Conservation (phyloP, 1,140 invertebrate genomes). For the Aphelenchoides avenae region DNA sequence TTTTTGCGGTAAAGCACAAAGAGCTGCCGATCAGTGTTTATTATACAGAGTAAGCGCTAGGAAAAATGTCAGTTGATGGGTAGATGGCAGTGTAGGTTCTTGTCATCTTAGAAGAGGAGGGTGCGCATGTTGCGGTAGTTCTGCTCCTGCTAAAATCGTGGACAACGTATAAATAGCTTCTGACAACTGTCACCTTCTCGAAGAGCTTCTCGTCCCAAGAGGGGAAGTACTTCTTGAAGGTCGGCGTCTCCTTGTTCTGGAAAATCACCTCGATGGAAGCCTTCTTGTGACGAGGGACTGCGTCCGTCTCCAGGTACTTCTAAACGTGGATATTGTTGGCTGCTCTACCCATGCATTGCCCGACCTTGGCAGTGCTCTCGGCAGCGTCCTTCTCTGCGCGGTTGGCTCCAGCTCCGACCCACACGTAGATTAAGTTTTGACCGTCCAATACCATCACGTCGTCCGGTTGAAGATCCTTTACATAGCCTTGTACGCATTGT, state of each 20-base stretch:
- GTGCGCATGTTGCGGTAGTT: too few species aligned
- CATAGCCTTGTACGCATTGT: background rate
- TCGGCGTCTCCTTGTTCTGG: conserved; percentile 53
- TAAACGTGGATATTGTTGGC: conserved; percentile 15
- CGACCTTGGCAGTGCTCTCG: conserved; percentile 64
- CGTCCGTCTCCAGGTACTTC: conserved; percentile 47
- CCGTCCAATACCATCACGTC: conserved; percentile 83
- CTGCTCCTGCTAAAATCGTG: too few species aligned
- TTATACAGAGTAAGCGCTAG: too few species aligned
- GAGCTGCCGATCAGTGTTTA: too few species aligned
- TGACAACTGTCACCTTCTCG: conserved; percentile 48
- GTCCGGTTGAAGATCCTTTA: conserved; percentile 72
- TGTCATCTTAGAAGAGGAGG: too few species aligned
- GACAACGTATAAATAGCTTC: too few species aligned
- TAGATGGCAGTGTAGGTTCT: too few species aligned
- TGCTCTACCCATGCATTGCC: too few species aligned
- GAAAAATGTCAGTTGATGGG: too few species aligned
- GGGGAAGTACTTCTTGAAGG: conserved; percentile 58
- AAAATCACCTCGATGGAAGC: conserved; percentile 47
- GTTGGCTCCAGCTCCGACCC: conserved; percentile 71
- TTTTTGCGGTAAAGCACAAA: too few species aligned
- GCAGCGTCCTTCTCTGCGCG: conserved; percentile 67
- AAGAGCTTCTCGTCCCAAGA: conserved; percentile 55
- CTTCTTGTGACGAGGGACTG: conserved; percentile 49
- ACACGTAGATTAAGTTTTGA: conserved; percentile 73